Evolutionary conservation across 2,888 invertebrate species (phyloP), one percentile per base, ranked within the genome.

Genomic region (Drosophila mimica): DNA sequence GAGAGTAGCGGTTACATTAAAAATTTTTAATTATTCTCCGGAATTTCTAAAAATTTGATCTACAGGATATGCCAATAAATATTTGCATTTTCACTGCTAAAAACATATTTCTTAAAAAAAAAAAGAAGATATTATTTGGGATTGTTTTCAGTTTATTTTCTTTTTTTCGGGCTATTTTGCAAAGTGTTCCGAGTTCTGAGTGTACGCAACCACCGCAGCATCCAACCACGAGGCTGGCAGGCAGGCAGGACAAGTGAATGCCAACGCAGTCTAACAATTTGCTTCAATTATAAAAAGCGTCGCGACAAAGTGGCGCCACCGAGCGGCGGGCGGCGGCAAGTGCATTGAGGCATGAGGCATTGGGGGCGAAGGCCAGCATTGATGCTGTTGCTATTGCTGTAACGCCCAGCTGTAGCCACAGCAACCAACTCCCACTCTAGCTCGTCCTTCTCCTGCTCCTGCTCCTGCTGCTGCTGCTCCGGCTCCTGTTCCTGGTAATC

Each of bases 221-320:
- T 49, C 51, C 48, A 60, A 2, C 28, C 43, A 57, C 59, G 17
- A 54, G 46, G 28, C 30, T 40, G 63, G 64, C 58, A n/a, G n/a
- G n/a, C n/a, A 59, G 57, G 59, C 71, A 78, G 82, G 70, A 76
- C 76, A 74, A 77, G 71, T 70, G 82, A 79, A 84, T 89, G 84
- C 82, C 88, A 89, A 79, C 79, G 82, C 88, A 71, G 75, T 76
- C 89, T 88, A 87, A 87, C 87, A 87, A 87, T 87, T 87, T 90
- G 89, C 87, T 89, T 87, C 87, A 87, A 87, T 87, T 87, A 87
- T 87, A 90, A 90, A 87, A 87, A 85, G 82, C 82, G 91, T 88
- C 90, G 90, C 91, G 90, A 78, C 90, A 91, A 82, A 82, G 88
- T 90, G 90, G 91, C 90, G 90, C 86, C 91, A 85, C 60, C 83